Evolutionary conservation across 2,888 invertebrate genomes (phyloP).

Genomic region (Molanna angustata): DNA sequence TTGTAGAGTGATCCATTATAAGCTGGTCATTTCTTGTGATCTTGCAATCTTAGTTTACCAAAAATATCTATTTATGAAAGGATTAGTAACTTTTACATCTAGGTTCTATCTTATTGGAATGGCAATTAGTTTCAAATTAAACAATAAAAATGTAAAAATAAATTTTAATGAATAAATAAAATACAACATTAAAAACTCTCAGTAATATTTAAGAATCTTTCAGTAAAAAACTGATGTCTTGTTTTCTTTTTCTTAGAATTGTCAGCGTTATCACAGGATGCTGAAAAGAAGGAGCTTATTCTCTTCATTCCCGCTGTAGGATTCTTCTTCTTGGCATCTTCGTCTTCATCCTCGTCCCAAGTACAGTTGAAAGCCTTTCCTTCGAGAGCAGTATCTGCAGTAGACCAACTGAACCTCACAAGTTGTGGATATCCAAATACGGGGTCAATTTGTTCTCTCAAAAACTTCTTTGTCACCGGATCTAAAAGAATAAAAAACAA

Average conservation of each 20-base stretch:
- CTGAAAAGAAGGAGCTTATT: slow-evolving; percentile 61
- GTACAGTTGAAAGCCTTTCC: slow-evolving; percentile 69
- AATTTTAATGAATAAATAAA: neutral
- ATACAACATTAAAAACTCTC: slow-evolving; percentile 47
- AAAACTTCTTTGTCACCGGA: slow-evolving; percentile 90
- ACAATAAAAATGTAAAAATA: no score
- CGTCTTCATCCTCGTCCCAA: slow-evolving; percentile 66
- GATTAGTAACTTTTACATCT: no score
- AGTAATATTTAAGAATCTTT: slow-evolving; percentile 58
- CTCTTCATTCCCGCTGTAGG: slow-evolving; percentile 44
- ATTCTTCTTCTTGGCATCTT: slow-evolving; percentile 44
- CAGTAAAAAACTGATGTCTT: slow-evolving; percentile 65
- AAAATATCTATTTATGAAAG: no score
- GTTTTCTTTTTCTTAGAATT: slow-evolving; percentile 48
- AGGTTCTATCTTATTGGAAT: no score
- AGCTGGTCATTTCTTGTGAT: no score
- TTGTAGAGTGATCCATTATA: no score
- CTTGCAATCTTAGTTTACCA: no score
- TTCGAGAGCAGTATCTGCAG: slow-evolving; percentile 78
- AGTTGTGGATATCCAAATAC: slow-evolving; percentile 94
- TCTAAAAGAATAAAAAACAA: slow-evolving; percentile 56
- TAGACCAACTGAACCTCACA: slow-evolving; percentile 98
- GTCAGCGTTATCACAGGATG: slow-evolving; percentile 41
- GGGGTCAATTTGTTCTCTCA: slow-evolving; percentile 74
- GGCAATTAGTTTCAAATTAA: no score